Evolutionary conservation across 2,888 invertebrate genomes (phyloP).

Genomic region (Hemaris fuciformis): DNA sequence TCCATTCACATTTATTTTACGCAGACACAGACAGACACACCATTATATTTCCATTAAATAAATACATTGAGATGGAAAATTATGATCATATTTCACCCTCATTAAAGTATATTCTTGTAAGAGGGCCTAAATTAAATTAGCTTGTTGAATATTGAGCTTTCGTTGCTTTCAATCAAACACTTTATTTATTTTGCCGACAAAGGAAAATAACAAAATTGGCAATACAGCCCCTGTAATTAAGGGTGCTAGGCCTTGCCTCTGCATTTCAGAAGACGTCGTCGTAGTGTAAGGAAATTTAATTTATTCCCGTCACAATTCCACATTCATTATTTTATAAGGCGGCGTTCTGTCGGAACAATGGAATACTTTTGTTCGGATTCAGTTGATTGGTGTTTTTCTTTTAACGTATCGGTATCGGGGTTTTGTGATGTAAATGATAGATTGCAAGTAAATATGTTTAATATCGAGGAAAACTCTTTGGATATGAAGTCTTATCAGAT

Average conservation of each 20-base stretch:
- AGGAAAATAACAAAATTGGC: slow-evolving; percentile 45
- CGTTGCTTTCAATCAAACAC: slow-evolving; percentile 43
- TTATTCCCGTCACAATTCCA: slow-evolving; percentile 31
- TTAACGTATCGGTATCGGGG: background rate
- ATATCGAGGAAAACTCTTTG: too few species aligned
- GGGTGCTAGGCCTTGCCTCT: slow-evolving; percentile 26
- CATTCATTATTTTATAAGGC: slow-evolving; percentile 24
- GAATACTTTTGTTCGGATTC: background rate
- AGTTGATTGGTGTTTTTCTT: background rate
- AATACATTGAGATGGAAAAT: background rate
- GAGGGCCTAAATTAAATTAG: slow-evolving; percentile 40
- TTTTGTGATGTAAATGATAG: background rate
- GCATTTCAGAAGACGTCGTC: slow-evolving; percentile 29
- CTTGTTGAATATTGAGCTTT: slow-evolving; percentile 38
- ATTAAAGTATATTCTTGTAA: slow-evolving; percentile 28
- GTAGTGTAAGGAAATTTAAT: slow-evolving; percentile 39
- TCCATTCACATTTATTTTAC: too few species aligned
- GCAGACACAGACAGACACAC: background rate
- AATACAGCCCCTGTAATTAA: slow-evolving; percentile 50
- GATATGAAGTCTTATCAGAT: too few species aligned
- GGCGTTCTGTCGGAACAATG: slow-evolving; percentile 19
- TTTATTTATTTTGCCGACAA: slow-evolving; percentile 41
- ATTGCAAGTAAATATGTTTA: background rate
- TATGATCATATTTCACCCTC: slow-evolving; percentile 17
- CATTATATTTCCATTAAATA: background rate